Evolutionary conservation across 2,888 invertebrate genomes (phyloP).

Genomic region (Drosophila aldrichi): DNA sequence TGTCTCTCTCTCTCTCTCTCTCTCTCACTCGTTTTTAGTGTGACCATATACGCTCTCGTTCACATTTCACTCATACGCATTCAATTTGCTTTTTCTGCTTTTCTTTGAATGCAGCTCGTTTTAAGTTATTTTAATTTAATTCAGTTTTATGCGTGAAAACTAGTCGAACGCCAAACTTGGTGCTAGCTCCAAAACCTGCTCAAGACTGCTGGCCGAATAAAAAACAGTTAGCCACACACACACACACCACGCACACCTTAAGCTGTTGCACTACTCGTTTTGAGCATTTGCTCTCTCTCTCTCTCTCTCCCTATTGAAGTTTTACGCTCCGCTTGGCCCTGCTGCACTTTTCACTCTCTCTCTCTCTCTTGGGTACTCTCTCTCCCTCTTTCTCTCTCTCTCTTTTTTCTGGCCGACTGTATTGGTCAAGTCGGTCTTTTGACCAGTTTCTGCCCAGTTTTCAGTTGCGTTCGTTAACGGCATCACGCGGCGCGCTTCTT

Average conservation of each 20-base stretch:
- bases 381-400: conserved; percentile 7
- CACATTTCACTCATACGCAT: conserved; percentile 16
- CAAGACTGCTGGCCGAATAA: conserved; percentile 22
- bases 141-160: conserved; percentile 74
- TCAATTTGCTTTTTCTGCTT: conserved; percentile 32
- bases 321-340: conserved; percentile 61
- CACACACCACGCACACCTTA: conserved; percentile 14
- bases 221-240: conserved; percentile 52
- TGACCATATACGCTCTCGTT: conserved; percentile 43
- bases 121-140: conserved; percentile 65
- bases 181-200: conserved; percentile 19
- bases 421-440: conserved; percentile 75
- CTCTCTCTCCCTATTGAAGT: conserved; percentile 33
- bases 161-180: conserved; percentile 67
- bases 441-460: conserved; percentile 61
- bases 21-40: conserved; percentile 20
- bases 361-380: neutral
- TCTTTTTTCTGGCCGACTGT: conserved; percentile 29
- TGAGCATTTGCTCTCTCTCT: conserved; percentile 16
- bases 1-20: neutral
- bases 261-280: conserved; percentile 33
- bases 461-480: conserved; percentile 78
- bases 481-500: conserved; percentile 66
- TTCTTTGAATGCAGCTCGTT: conserved; percentile 46
- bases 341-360: conserved; percentile 52